Percentiles rank a stretch among this genome's conserved stretches.
These are phyloP conservation scores for Dasypus novemcinctus DNA, from an alignment of 2,113 vertebrate genomes.

Conservation along the genomic window DNA sequence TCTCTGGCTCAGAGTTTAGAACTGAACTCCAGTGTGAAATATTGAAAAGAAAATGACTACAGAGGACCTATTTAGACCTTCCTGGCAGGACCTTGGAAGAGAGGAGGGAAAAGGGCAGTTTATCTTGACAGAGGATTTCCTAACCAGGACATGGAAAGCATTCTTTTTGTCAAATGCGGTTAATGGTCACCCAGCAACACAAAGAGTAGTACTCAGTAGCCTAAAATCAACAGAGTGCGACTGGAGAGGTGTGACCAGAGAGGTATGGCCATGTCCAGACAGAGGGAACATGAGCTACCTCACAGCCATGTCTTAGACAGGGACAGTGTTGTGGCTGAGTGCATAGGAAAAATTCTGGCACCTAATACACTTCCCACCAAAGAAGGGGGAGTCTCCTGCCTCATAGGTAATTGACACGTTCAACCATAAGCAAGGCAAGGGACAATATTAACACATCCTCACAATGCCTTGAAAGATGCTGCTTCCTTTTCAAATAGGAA, in stretches of 20 bases:
- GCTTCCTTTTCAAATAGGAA: background rate
- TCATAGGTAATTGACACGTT: background rate
- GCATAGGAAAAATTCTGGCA: conserved; percentile 52
- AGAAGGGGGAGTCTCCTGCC: conserved; percentile 67
- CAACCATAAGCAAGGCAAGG: background rate
- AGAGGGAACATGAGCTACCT: conserved; percentile 65
- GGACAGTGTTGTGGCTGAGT: background rate
- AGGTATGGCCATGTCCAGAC: background rate
- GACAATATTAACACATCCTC: background rate
- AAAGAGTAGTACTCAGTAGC: conserved; percentile 76
- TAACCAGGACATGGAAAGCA: conserved; percentile 76
- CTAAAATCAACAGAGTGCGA: conserved; percentile 4
- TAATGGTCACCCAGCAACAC: conserved; percentile 58
- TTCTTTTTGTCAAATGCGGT: conserved; percentile 68
- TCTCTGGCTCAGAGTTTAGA: conserved; percentile 72
- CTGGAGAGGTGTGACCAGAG: background rate
- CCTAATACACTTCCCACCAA: conserved; percentile 64
- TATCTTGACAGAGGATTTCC: conserved; percentile 81
- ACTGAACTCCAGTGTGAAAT: conserved; percentile 71
- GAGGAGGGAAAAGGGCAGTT: conserved; percentile 69
- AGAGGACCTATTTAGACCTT: conserved; percentile 83
- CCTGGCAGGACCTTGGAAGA: conserved; percentile 74
- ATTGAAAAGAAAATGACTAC: conserved; percentile 67
- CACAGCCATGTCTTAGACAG: background rate
- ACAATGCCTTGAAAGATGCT: background rate